phyloP scores from a whole-genome alignment of 2,113 vertebrate species.

The Beaufortia kweichowensis region DNA sequence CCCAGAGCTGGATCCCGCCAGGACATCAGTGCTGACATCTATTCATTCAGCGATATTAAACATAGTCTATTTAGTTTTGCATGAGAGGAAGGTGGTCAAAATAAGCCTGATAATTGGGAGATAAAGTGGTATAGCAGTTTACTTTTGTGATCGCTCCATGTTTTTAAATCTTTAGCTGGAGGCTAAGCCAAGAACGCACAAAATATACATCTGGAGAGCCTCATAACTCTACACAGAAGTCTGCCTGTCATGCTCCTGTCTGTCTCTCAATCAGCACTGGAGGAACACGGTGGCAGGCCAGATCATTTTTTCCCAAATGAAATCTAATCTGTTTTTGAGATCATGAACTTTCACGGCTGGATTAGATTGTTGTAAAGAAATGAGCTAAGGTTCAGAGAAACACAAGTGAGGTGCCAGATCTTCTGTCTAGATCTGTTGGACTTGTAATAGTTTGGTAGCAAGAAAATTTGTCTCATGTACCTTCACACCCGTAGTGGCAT shows the following conservation, averaged over 20 bases:
- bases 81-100: neutral
- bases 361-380: conserved; percentile 29
- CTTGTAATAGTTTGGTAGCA: conserved; percentile 2
- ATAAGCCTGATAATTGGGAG: neutral
- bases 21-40: conserved; percentile 19
- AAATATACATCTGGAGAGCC: neutral
- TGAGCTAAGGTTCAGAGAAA: conserved; percentile 16
- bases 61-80: conserved; percentile 34
- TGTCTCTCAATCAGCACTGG: neutral
- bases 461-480: neutral
- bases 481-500: neutral
- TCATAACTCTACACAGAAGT: conserved; percentile 9
- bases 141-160: neutral
- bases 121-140: no score
- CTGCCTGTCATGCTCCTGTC: conserved; percentile 6
- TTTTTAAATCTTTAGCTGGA: no score
- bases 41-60: conserved; percentile 35
- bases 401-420: conserved; percentile 17
- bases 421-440: conserved; percentile 15
- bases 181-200: neutral
- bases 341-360: neutral
- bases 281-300: conserved; percentile 22
- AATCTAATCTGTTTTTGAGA: conserved; percentile 19
- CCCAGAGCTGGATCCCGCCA: conserved; percentile 52
- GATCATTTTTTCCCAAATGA: conserved; percentile 2